Evolutionary conservation across 92 coral and sea anemone genomes (phyloP), one percentile per base, ranked within the genome.

Genomic region (Porites divaricata): DNA sequence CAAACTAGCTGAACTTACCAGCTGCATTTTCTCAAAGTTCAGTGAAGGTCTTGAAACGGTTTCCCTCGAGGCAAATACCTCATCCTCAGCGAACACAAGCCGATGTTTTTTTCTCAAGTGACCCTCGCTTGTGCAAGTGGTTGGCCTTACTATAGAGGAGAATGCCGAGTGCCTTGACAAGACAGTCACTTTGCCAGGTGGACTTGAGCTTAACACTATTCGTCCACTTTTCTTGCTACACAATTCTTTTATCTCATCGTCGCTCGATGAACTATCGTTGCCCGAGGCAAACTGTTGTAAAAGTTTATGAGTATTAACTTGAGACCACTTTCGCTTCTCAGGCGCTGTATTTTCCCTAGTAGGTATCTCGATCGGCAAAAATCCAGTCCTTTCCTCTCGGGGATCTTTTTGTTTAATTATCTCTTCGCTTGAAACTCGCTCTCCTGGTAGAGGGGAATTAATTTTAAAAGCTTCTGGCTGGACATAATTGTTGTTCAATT

Each of bases 21-120:
- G 97, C 85, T 95, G 99, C 99, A 97, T 97, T 86, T 97, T 97
- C 87, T 97, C 99, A 74, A 97, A 97, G 90, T 97, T 93, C 70
- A 97, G 78, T 28, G 98, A 93, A 12, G 99, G 99, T 67, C 99
- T 83, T 57, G 90, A 35, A 35, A 35, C 45, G 45, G 45, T 35
- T 0, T 35, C 45, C 45, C 45, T 35, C 45, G 45, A 76, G 62
- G 72, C 54, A 20, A 52, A 81, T 23, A 57, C 77, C 52, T 80
- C 89, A 51, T 94, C 98, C 16, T 95, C 95, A 23, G 97, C 90
- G 59, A 88, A 83, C 45, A 91, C 93, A 63, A 95, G 69, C 41
- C 98, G 91, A 86, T 97, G 99, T 76, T 95, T 95, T 83, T 91
- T 97, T 75, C 99, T 90, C 57, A 93, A 63, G 86, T 96, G 98